These are phyloP conservation scores for Tethya wilhelma DNA, from an alignment of 37 sponge, comb jelly and placozoan genomes.

Conservation along the genomic window DNA sequence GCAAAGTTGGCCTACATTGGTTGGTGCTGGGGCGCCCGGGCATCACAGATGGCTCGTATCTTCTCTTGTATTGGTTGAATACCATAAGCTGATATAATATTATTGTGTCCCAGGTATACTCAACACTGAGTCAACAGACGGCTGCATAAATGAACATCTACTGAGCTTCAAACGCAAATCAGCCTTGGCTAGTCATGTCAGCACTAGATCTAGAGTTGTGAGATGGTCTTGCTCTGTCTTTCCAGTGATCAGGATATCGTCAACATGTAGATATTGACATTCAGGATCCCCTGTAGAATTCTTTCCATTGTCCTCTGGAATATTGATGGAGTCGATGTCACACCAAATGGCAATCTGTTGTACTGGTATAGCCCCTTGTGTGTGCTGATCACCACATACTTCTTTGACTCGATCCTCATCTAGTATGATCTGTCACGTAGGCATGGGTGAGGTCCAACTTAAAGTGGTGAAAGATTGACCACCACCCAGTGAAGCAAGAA, in stretches of 20 bases:
- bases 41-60: background rate
- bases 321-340: slow-evolving; percentile 36
- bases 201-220: background rate
- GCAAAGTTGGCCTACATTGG: slow-evolving; percentile 1
- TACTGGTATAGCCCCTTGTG: slow-evolving; percentile 44
- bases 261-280: too few relatives aligned
- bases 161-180: slow-evolving; percentile 17
- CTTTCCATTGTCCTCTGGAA: slow-evolving; percentile 50
- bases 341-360: slow-evolving; percentile 41
- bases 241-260: slow-evolving; percentile 44
- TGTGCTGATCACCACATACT: slow-evolving; percentile 10
- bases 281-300: slow-evolving; percentile 18
- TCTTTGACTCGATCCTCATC: slow-evolving; percentile 16
- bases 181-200: slow-evolving; percentile 21
- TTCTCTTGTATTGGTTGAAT: slow-evolving; percentile 17
- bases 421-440: slow-evolving; percentile 13
- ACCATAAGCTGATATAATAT: slow-evolving; percentile 11
- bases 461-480: slow-evolving; percentile 20
- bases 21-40: slow-evolving; percentile 27
- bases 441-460: too few relatives aligned
- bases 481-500: slow-evolving; percentile 17
- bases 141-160: slow-evolving; percentile 25
- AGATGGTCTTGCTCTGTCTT: slow-evolving; percentile 21
- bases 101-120: slow-evolving; percentile 17
- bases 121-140: too few relatives aligned